These are phyloP conservation scores for Cyaniris semiargus DNA, from an alignment of 2,888 invertebrate species.

Conservation along the genomic window DNA sequence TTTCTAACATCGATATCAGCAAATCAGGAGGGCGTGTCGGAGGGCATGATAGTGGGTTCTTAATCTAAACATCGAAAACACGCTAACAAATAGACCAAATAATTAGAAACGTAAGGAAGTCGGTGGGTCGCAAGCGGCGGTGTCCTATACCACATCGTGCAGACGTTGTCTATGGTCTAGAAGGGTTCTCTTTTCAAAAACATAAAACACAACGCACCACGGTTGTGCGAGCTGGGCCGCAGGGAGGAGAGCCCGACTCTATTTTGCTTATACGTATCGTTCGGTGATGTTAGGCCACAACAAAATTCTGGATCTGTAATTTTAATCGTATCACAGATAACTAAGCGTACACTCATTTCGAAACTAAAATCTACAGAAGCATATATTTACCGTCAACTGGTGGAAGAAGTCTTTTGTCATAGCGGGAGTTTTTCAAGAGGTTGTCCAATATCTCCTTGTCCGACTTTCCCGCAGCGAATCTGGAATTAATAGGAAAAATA, in stretches of 20 bases:
- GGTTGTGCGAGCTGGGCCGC: slow-evolving; percentile 80
- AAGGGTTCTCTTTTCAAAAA: slow-evolving; percentile 79
- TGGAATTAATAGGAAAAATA: slow-evolving; percentile 63
- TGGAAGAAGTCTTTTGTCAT: slow-evolving; percentile 95
- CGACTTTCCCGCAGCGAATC: slow-evolving; percentile 94
- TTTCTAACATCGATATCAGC: slow-evolving; percentile 27
- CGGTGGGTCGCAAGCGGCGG: slow-evolving; percentile 25
- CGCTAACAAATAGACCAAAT: slow-evolving; percentile 31
- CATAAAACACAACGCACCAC: slow-evolving; percentile 82
- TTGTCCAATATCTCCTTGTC: slow-evolving; percentile 96
- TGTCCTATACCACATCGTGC: slow-evolving; percentile 46
- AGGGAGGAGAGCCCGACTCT: slow-evolving; percentile 75
- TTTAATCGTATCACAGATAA: slow-evolving; percentile 34
- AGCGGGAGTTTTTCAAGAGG: slow-evolving; percentile 91
- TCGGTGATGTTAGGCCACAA: slow-evolving; percentile 91
- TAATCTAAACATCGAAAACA: slow-evolving; percentile 28
- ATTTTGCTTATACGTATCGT: slow-evolving; percentile 85
- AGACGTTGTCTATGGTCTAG: slow-evolving; percentile 46
- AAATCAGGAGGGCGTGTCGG: slow-evolving; percentile 11
- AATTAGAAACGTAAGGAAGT: slow-evolving; percentile 36
- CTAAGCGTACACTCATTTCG: slow-evolving; percentile 22
- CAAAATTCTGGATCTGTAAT: slow-evolving; percentile 94
- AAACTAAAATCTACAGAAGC: background rate
- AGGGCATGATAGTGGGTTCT: slow-evolving; percentile 21
- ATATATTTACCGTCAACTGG: slow-evolving; percentile 88